Evolutionary conservation across 2,797 vertebrate species (phyloP).

Genomic region (Hippocampus kuda): DNA sequence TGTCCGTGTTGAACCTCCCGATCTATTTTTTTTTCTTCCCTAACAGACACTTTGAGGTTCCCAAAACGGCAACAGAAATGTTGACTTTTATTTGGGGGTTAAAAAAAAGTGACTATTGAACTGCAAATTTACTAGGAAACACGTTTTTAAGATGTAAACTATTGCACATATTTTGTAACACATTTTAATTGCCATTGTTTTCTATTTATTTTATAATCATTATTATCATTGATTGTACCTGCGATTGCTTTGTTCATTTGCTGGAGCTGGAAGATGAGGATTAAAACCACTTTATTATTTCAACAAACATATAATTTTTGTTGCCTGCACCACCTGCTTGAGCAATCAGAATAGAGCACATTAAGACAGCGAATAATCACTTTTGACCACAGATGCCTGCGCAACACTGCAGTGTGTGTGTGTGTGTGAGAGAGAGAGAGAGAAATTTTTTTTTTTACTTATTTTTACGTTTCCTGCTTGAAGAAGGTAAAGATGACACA

Average conservation of each 20-base stretch:
- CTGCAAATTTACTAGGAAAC: slow-evolving; percentile 44
- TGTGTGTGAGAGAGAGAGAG: too few relatives aligned
- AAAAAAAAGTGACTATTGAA: slow-evolving; percentile 45
- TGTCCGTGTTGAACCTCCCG: background rate
- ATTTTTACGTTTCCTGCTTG: too few relatives aligned
- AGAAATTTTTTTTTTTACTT: too few relatives aligned
- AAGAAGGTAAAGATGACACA: too few relatives aligned
- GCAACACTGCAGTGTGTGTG: too few relatives aligned
- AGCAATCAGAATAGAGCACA: too few relatives aligned
- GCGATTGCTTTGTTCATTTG: slow-evolving; percentile 51
- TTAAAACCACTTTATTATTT: slow-evolving; percentile 49
- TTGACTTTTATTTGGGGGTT: slow-evolving; percentile 30
- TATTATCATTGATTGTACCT: slow-evolving; percentile 52
- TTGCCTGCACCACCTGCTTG: background rate
- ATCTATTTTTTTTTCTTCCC: background rate
- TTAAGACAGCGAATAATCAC: too few relatives aligned
- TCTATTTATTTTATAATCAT: slow-evolving; percentile 64
- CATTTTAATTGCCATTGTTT: slow-evolving; percentile 63
- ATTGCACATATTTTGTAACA: slow-evolving; percentile 71
- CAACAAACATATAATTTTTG: slow-evolving; percentile 6
- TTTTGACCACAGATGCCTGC: background rate
- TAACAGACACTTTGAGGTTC: slow-evolving; percentile 22
- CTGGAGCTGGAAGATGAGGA: slow-evolving; percentile 39
- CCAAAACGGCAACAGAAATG: slow-evolving; percentile 26
- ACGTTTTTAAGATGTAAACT: slow-evolving; percentile 64